Evolutionary conservation across 2,888 invertebrate species (phyloP), one percentile per base, ranked within the genome.

Genomic region (Sympetrum striolatum): DNA sequence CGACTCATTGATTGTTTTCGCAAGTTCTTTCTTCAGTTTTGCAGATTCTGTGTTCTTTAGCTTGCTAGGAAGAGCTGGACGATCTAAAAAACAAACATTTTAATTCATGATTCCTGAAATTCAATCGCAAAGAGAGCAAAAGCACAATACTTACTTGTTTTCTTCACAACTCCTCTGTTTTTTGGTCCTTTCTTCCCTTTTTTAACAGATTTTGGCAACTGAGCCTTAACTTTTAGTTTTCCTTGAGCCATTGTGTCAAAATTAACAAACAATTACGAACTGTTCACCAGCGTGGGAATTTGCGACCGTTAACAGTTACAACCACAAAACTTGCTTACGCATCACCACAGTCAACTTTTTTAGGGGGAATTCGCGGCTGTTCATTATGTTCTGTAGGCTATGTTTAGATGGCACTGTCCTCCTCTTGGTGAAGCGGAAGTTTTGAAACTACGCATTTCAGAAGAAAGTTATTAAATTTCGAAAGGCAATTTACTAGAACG

Each of bases 1-100:
- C 3, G 37, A 60, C 53, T 86, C 86, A 37, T 86, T 35, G 60
- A 86, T 60, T 4, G 86, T 86, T 86, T 86, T 86, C 86, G 60
- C 12, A 1, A 86, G 37, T 22, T 31, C 37, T n/a, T 86, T 86
- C 60, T 86, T 86, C 8, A 86, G 37, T n/a, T 86, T 86, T n/a
- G 0, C 58, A 3, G 37, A 14, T 60, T 86, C 86, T 15, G 86
- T 10, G 2, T 37, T 48, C 86, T 58, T 82, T 58, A 39, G 37
- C 15, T 18, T 37, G 22, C 37, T 86, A 1, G 86, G 86, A 12
- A 60, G 3, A 37, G 60, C 86, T 14, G 86, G 86, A 12, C 86
- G 86, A 60, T 60, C 86, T 86, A 35, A 58, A 81, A 81, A 31
- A 18, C n/a, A 82, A 25, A 53, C 12, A 35, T 53, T 14, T 22